Conservation (phyloP, 2,888 invertebrate species). For the Dermolepida albohirtum region DNA sequence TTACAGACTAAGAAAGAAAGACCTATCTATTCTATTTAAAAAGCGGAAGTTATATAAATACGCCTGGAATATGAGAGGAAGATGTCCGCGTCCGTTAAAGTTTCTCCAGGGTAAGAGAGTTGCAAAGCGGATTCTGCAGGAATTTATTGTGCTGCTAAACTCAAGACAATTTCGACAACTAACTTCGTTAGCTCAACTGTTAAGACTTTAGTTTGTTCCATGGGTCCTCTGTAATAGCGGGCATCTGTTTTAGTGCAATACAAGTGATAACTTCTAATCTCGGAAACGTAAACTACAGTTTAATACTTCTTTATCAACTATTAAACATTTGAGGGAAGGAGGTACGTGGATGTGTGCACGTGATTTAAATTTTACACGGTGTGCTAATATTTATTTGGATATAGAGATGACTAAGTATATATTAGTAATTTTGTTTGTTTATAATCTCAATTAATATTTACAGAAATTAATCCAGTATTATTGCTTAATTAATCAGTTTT, state of each 20-base stretch:
- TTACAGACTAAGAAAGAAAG: too few relatives aligned
- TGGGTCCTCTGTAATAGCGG: constrained; percentile 14
- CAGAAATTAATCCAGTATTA: too few relatives aligned
- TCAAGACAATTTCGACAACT: constrained; percentile 38
- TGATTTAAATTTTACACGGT: constrained; percentile 15
- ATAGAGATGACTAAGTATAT: too few relatives aligned
- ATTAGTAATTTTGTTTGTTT: too few relatives aligned
- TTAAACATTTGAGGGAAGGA: constrained; percentile 11
- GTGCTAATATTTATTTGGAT: too few relatives aligned
- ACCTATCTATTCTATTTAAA: constrained; percentile 18
- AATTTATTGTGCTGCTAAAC: constrained; percentile 35
- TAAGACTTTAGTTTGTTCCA: constrained; percentile 26
- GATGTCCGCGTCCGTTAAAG: constrained; percentile 16
- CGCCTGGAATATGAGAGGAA: constrained; percentile 26
- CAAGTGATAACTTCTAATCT: constrained; percentile 40
- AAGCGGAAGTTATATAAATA: constrained; percentile 39
- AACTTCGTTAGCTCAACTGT: constrained; percentile 37
- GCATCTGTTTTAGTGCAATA: constrained; percentile 37
- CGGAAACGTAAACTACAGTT: constrained; percentile 34
- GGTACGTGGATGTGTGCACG: constrained; percentile 2
- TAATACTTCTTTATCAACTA: constrained; percentile 37
- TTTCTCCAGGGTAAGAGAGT: constrained; percentile 2
- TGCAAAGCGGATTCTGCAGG: constrained; percentile 38
- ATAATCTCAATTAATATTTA: too few relatives aligned
- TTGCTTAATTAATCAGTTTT: too few relatives aligned